Base-by-base conservation (phyloP, 2,888 invertebrate species). In the Lapara coniferarum region DNA sequence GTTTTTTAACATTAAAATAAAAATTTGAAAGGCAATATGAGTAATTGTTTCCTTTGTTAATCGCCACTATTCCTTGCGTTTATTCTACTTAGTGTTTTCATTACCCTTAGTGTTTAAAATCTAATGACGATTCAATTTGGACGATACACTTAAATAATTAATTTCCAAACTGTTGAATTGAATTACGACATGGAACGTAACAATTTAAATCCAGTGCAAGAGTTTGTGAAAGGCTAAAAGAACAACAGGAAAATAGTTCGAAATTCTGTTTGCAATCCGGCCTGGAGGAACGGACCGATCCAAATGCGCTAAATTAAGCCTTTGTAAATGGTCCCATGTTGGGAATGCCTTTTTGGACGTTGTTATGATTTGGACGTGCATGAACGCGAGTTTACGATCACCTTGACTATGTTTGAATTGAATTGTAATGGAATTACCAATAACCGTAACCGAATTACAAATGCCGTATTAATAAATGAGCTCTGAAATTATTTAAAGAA, bases 241-340 rank as follows among this genome's bases (percentile, higher is more conserved):
- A 59, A 59, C 49, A 59, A 16, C 16, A 63, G 13, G 19, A 58
- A 63, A 19, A 46, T 63, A 49, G 46, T 49, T 19, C 46, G 49
- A 46, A 63, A 63, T 49, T 19, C 46, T 49, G 49, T 63, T 63
- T 63, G 49, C 63, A 46, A 49, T 30, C 57, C 49, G 10, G 63
- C 7, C 13, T 19, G 19, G 49, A 63, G 63, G 19, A 63, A 49
- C 19, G 12, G 16, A 13, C 46, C 63, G 63, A 46, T 16, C 59
- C 46, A 46, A 63, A 63, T 63, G 49, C 49, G 46, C 63, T 63
- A 63, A 46, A 63, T 63, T 63, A 63, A 69, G 63, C 30, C n/a
- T 55, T 53, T 66, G 55, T 66, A 66, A 55, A 55, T 37, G 49
- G 46, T 46, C 46, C 16, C n/a, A 55, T 44, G 53, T 53, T 49